Base-by-base conservation (phyloP, 2,797 vertebrate genomes). In the Rachycentron canadum region DNA sequence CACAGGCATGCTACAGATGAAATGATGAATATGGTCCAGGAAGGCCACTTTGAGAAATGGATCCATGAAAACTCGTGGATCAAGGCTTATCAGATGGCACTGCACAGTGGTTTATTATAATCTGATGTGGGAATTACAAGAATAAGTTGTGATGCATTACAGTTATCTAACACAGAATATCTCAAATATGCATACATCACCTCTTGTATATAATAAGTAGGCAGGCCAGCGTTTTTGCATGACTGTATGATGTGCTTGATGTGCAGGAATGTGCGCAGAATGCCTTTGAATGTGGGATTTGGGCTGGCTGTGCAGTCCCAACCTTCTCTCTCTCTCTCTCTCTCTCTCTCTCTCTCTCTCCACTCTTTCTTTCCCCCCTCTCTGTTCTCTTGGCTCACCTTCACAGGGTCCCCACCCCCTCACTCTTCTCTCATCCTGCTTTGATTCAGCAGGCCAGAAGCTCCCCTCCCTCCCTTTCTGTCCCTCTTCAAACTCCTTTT, bases 401-500 rank as follows among this genome's bases (percentile, higher is more conserved):
- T 94, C 92, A 95, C 89, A 94, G 78, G 76, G 67, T 78, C 65
- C 74, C 80, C 76, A 73, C 73, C 64, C 73, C 68, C 70, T 36
- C 81, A 56, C 78, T 82, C 69, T 60, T 59, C 73, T 73, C 82
- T 86, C 83, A 57, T 81, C 65, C 88, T 80, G 86, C 93, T 94
- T 94, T 94, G 90, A 94, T 93, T 91, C 86, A 62, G 70, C 77
- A 34, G 40, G 73, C 86, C 84, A 93, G 88, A 91, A 86, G 82
- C 57, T 64, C 72, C 76, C 88, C 89, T 88, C 88, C 84, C 66
- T 89, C 83, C 67, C 87, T 82, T 67, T 88, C 84, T 84, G 86
- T 84, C 86, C 87, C 72, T 89, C 86, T 88, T 88, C 88, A 91
- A 90, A 89, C 87, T 91, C 85, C 89, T 90, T 94, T 93, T 94